Conservation (phyloP, 2,113 vertebrate genomes). For the Mellivora capensis region DNA sequence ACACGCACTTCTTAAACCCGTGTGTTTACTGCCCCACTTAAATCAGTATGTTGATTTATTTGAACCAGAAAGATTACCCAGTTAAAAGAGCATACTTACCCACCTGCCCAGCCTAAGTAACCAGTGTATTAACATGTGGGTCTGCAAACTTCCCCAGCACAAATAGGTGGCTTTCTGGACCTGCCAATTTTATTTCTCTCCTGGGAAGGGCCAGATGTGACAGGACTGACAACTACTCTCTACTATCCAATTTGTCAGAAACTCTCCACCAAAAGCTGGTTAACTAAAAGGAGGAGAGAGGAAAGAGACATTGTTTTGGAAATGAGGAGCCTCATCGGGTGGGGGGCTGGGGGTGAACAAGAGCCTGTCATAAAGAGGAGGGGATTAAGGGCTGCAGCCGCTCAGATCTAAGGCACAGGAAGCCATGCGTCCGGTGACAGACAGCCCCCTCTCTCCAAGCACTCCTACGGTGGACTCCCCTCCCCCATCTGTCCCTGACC, state of each 20-base stretch:
- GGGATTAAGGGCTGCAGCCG: constrained; percentile 4
- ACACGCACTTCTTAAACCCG: not conserved
- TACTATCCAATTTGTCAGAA: constrained; percentile 2
- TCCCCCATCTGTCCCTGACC: constrained; percentile 57
- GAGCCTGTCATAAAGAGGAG: not conserved
- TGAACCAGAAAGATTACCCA: not conserved
- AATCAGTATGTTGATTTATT: not conserved
- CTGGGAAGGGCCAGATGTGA: not conserved
- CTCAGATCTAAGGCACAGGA: constrained; percentile 55
- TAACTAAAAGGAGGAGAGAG: not conserved
- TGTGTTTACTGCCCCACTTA: not conserved
- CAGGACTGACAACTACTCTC: not conserved
- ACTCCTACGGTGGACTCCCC: not conserved
- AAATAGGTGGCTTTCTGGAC: not conserved
- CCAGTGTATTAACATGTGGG: not conserved
- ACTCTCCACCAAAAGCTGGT: not conserved
- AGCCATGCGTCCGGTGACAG: constrained; percentile 24
- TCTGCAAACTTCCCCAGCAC: not conserved
- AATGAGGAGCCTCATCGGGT: constrained; percentile 22
- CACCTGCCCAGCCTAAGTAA: not conserved
- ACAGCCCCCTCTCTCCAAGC: not conserved
- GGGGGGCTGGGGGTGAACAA: not conserved
- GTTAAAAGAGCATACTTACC: not conserved
- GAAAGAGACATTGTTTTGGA: constrained; percentile 43
- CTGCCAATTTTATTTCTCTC: not conserved